Evolutionary conservation across 2,888 invertebrate genomes (phyloP).

Genomic region (Dasysyrphus tricinctus): DNA sequence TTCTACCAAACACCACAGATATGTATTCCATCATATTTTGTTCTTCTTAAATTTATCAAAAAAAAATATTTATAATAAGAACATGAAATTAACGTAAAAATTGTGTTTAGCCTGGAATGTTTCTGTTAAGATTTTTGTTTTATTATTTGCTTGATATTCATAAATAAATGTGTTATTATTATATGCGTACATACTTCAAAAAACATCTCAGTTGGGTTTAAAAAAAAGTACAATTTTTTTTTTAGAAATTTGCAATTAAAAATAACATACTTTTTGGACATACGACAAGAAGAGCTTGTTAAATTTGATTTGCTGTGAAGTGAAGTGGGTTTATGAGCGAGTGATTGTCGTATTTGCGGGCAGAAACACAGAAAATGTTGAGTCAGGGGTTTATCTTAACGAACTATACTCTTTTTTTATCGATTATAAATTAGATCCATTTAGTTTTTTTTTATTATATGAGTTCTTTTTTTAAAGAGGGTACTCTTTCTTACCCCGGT

Average conservation of each 20-base stretch:
- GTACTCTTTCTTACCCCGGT: conserved; percentile 36
- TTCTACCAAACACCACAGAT: too few relatives aligned
- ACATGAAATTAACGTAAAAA: conserved; percentile 39
- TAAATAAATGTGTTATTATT: conserved; percentile 11
- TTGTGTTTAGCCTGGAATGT: conserved; percentile 8
- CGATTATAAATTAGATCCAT: conserved; percentile 52
- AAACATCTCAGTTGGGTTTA: conserved; percentile 27
- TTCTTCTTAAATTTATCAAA: conserved; percentile 29
- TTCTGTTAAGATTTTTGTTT: neutral
- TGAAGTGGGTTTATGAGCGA: conserved; percentile 4
- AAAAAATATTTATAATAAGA: conserved; percentile 9
- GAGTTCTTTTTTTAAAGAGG: conserved; percentile 21
- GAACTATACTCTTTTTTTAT: conserved; percentile 12
- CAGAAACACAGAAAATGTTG: neutral
- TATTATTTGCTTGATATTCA: conserved; percentile 4
- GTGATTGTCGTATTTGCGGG: conserved; percentile 1
- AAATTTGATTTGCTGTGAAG: conserved; percentile 7
- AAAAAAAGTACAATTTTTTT: conserved; percentile 20
- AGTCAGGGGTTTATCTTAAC: too few relatives aligned
- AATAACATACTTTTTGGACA: neutral
- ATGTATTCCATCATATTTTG: conserved; percentile 12
- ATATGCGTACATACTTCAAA: too few relatives aligned
- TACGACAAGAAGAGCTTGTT: neutral
- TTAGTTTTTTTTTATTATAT: conserved; percentile 36
- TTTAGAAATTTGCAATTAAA: conserved; percentile 18